Percentiles rank a stretch among this genome's conserved stretches.
Evolutionary conservation across 2,797 vertebrate genomes (phyloP).

Genomic region (Erpetoichthys calabaricus): DNA sequence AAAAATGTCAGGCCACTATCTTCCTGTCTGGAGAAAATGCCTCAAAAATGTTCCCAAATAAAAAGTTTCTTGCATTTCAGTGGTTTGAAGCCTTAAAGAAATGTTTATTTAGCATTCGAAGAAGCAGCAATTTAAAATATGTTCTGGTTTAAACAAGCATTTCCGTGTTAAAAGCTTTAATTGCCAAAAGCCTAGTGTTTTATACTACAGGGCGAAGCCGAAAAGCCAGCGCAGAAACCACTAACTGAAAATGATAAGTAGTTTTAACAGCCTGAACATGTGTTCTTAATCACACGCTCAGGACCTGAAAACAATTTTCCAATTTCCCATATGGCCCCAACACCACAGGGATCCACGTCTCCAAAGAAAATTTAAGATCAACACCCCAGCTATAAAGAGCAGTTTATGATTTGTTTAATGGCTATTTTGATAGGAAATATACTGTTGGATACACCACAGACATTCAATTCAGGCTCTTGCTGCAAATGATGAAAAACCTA

Average conservation of each 20-base stretch:
- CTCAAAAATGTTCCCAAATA: conserved; percentile 22
- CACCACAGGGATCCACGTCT: conserved; percentile 54
- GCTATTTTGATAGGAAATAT: conserved; percentile 62
- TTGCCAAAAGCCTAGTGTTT: conserved; percentile 33
- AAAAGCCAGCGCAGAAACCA: conserved; percentile 41
- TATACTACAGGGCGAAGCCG: conserved; percentile 36
- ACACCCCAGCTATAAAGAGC: conserved; percentile 42
- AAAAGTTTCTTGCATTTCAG: conserved; percentile 35
- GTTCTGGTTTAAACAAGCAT: conserved; percentile 74
- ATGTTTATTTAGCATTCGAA: conserved; percentile 79
- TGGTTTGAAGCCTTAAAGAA: conserved; percentile 45
- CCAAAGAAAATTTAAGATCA: conserved; percentile 58
- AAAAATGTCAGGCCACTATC: background rate
- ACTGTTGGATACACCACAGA: conserved; percentile 49
- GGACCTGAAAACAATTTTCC: conserved; percentile 75
- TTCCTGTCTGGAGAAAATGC: conserved; percentile 19
- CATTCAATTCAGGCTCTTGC: conserved; percentile 56
- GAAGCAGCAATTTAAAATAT: conserved; percentile 70
- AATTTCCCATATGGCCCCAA: conserved; percentile 72
- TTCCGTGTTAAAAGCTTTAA: conserved; percentile 50
- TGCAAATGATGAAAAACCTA: conserved; percentile 30
- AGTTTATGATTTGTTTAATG: conserved; percentile 66
- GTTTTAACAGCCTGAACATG: conserved; percentile 56
- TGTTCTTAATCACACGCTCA: conserved; percentile 71
- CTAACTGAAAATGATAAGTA: conserved; percentile 49